Evolutionary conservation across 2,888 invertebrate species (phyloP).

Genomic region (Argyresthia goedartella): DNA sequence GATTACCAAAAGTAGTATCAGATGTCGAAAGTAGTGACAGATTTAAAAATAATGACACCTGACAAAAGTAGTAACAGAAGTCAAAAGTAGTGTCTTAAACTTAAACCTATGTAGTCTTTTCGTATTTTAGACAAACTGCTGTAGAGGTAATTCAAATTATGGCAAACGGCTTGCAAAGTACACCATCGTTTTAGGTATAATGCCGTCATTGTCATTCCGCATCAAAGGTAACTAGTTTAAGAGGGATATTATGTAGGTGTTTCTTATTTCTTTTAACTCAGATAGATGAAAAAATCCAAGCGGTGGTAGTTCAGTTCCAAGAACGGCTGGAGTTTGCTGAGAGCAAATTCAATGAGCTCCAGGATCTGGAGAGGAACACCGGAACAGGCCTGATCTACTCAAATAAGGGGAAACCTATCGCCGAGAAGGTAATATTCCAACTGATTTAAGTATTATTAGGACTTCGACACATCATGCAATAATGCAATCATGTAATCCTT

Average conservation of each 20-base stretch:
- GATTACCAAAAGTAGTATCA: too few relatives aligned
- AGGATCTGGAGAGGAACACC: slow-evolving; percentile 39
- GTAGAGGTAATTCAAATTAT: too few relatives aligned
- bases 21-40: too few relatives aligned
- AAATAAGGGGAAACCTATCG: slow-evolving; percentile 59
- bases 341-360: slow-evolving; percentile 41
- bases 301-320: slow-evolving; percentile 30
- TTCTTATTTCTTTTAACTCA: slow-evolving; percentile 12
- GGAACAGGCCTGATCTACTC: slow-evolving; percentile 57
- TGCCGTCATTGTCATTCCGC: too few relatives aligned
- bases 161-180: too few relatives aligned
- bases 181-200: too few relatives aligned
- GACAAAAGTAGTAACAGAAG: neutral
- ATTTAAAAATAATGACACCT: too few relatives aligned
- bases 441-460: too few relatives aligned
- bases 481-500: too few relatives aligned
- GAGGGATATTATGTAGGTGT: neutral
- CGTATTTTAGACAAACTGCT: neutral
- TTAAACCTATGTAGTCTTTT: neutral
- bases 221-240: too few relatives aligned
- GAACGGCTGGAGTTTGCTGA: slow-evolving; percentile 32
- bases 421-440: slow-evolving; percentile 41
- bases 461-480: too few relatives aligned
- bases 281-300: slow-evolving; percentile 42
- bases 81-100: neutral